Percentiles rank a stretch among this genome's conserved stretches.
These are phyloP conservation scores for Chirona hameri DNA, from an alignment of 2,888 invertebrate genomes.

Conservation along the genomic window DNA sequence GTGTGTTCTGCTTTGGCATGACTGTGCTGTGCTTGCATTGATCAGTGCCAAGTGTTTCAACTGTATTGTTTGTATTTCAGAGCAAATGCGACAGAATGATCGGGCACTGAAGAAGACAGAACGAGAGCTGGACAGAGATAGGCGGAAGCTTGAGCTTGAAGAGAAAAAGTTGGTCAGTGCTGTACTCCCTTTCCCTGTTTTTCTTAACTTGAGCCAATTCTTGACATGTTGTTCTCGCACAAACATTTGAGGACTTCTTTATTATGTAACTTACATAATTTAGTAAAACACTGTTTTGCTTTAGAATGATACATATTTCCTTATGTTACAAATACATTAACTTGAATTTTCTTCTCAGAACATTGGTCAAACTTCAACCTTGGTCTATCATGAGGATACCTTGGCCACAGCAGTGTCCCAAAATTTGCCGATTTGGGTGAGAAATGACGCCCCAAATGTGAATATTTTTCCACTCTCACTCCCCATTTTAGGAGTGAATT, in stretches of 20 bases:
- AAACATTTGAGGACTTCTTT: background rate
- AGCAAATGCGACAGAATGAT: conserved; percentile 79
- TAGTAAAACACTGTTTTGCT: background rate
- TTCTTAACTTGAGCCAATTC: background rate
- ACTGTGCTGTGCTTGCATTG: background rate
- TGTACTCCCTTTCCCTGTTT: background rate
- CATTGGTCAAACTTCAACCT: too few relatives aligned
- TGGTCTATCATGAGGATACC: too few relatives aligned
- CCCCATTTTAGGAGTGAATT: too few relatives aligned
- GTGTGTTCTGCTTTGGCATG: background rate
- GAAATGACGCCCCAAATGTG: too few relatives aligned
- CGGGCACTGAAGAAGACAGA: conserved; percentile 71
- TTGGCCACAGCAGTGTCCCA: too few relatives aligned
- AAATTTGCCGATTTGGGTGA: too few relatives aligned
- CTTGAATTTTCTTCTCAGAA: too few relatives aligned
- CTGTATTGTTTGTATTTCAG: conserved; percentile 52
- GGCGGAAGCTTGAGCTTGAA: conserved; percentile 74
- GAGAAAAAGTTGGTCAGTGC: conserved; percentile 76
- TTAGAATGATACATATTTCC: background rate
- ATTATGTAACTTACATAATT: background rate
- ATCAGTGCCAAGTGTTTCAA: too few relatives aligned
- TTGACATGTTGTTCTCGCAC: background rate
- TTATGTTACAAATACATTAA: background rate
- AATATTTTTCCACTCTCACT: too few relatives aligned
- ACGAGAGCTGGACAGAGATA: conserved; percentile 78